phyloP scores from a whole-genome alignment of 1,140 invertebrate genomes.

The Trypoxylus dichotomus region DNA sequence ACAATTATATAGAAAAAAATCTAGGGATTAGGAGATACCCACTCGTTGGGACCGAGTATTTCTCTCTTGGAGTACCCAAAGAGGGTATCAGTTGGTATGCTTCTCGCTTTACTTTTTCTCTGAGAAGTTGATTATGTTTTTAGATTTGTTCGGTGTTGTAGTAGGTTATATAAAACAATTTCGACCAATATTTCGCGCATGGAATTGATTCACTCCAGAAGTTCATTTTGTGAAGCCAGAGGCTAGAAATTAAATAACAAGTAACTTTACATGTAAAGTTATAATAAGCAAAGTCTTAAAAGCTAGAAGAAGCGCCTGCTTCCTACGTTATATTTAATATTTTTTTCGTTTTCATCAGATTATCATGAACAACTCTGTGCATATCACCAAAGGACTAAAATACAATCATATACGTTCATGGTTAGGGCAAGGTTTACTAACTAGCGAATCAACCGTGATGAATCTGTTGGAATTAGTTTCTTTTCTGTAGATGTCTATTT shows the following conservation, averaged over 20 bases:
- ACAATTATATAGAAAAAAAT: neutral
- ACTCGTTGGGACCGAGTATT: neutral
- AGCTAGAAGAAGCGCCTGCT: no score
- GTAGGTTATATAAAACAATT: neutral
- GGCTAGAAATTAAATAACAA: neutral
- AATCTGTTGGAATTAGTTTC: no score
- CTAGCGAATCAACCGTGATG: no score
- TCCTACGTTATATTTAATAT: neutral
- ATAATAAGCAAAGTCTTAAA: constrained; percentile 35
- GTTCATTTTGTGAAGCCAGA: constrained; percentile 46
- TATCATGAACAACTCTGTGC: constrained; percentile 59
- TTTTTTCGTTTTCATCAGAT: neutral
- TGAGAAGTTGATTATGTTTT: neutral
- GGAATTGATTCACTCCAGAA: constrained; percentile 39
- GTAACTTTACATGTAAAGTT: constrained; percentile 21
- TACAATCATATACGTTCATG: constrained; percentile 62
- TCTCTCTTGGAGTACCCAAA: neutral
- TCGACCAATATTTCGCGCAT: constrained; percentile 44
- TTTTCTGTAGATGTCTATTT: no score
- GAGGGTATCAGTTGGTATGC: neutral
- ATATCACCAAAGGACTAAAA: constrained; percentile 60
- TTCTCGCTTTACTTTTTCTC: neutral
- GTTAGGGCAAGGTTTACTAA: constrained; percentile 57
- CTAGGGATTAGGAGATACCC: neutral
- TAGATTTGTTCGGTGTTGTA: neutral